Conservation (phyloP, 2,888 invertebrate genomes). For the Dryococelus australis region DNA sequence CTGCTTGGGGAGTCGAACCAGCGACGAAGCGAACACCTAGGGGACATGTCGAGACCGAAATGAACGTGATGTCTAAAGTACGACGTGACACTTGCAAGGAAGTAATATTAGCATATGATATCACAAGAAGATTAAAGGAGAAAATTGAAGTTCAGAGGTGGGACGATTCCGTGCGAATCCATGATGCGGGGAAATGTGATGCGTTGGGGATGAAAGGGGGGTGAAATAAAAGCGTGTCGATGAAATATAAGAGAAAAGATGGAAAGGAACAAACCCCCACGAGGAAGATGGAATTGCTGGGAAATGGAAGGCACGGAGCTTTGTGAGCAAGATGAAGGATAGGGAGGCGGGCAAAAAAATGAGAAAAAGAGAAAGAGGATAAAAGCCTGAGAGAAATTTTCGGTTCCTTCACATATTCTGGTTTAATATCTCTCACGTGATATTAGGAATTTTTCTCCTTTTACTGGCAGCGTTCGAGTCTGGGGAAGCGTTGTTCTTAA, state of each 20-base stretch:
- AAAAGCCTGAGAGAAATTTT: constrained; percentile 16
- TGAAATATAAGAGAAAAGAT: neutral
- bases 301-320: neutral
- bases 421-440: constrained; percentile 10
- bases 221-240: constrained; percentile 16
- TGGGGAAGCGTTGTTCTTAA: neutral
- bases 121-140: neutral
- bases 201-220: neutral
- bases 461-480: neutral
- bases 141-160: neutral
- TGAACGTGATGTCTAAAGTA: neutral
- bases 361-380: neutral
- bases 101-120: neutral
- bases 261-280: neutral
- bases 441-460: neutral
- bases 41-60: no score
- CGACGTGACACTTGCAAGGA: neutral
- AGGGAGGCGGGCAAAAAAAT: neutral
- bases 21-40: no score
- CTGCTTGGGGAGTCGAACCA: no score
- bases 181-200: neutral
- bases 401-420: constrained; percentile 3
- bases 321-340: neutral
- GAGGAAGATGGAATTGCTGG: constrained; percentile 1
- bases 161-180: neutral